Percentiles rank a stretch among this genome's conserved stretches.
Conservation (phyloP, 2,113 vertebrate species). For the Picathartes gymnocephalus region DNA sequence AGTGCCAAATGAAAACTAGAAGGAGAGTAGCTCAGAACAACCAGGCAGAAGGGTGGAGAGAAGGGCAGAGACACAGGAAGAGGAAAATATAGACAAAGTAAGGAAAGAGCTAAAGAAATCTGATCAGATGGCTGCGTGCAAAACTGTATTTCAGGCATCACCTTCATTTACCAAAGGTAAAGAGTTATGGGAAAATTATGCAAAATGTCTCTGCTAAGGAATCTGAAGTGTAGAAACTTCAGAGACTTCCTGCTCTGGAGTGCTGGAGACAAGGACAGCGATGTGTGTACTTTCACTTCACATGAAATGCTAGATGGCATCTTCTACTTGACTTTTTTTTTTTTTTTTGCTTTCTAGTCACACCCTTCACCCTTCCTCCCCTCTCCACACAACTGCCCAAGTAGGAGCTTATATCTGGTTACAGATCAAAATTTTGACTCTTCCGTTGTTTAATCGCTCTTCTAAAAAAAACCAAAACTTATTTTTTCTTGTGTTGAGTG, state of each 20-base stretch:
- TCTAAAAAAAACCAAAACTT: neutral
- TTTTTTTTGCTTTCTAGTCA: neutral
- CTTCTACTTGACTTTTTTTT: neutral
- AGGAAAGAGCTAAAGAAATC: neutral
- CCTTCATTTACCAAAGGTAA: neutral
- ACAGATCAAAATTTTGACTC: constrained; percentile 5
- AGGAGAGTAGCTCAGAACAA: neutral
- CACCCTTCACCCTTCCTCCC: neutral
- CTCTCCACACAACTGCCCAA: neutral
- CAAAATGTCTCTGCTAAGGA: neutral
- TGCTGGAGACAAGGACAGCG: neutral
- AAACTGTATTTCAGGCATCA: neutral
- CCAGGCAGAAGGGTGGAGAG: neutral
- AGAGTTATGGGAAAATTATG: neutral
- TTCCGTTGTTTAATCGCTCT: neutral
- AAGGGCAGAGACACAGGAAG: neutral
- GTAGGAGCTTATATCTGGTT: neutral
- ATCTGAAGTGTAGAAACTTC: neutral
- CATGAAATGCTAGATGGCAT: neutral
- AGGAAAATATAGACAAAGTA: neutral
- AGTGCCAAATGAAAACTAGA: neutral
- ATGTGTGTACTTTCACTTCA: neutral
- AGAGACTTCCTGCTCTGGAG: neutral
- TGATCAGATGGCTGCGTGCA: neutral
- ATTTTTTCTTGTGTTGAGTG: neutral